phyloP scores from a whole-genome alignment of 2,888 invertebrate genomes.

The Erebia palarica region DNA sequence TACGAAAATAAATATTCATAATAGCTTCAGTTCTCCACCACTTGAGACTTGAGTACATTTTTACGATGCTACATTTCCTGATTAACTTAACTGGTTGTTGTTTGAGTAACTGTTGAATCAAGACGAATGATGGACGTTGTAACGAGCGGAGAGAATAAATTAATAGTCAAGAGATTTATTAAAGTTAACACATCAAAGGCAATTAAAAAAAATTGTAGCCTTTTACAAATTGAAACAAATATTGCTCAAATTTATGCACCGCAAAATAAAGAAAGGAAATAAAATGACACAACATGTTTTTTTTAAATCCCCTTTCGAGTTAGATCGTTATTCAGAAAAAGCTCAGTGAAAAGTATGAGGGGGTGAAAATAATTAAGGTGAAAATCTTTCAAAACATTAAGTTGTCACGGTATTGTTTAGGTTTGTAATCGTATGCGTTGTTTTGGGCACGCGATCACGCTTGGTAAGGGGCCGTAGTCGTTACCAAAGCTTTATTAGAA shows the following conservation, averaged over 20 bases:
- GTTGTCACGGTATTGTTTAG: constrained; percentile 30
- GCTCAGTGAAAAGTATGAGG: constrained; percentile 7
- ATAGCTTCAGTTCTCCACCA: background rate
- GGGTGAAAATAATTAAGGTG: constrained; percentile 32
- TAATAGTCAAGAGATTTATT: background rate
- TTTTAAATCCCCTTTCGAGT: constrained; percentile 7
- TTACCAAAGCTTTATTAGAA: constrained; percentile 25
- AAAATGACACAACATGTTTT: background rate
- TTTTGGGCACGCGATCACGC: constrained; percentile 29
- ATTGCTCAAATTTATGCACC: background rate
- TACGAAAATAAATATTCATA: background rate
- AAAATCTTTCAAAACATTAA: constrained; percentile 32
- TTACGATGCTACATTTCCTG: constrained; percentile 20
- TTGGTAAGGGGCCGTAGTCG: constrained; percentile 11
- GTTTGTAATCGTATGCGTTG: constrained; percentile 15
- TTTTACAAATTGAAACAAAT: background rate
- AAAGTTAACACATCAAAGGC: background rate
- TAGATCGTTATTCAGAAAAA: constrained; percentile 19
- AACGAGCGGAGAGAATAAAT: background rate
- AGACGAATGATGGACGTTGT: background rate
- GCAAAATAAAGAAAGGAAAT: background rate
- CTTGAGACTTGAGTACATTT: constrained; percentile 11
- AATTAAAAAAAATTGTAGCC: background rate
- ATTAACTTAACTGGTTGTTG: background rate
- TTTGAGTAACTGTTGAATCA: background rate